Conservation (phyloP, 2,113 vertebrate species). For the Chauna torquata region DNA sequence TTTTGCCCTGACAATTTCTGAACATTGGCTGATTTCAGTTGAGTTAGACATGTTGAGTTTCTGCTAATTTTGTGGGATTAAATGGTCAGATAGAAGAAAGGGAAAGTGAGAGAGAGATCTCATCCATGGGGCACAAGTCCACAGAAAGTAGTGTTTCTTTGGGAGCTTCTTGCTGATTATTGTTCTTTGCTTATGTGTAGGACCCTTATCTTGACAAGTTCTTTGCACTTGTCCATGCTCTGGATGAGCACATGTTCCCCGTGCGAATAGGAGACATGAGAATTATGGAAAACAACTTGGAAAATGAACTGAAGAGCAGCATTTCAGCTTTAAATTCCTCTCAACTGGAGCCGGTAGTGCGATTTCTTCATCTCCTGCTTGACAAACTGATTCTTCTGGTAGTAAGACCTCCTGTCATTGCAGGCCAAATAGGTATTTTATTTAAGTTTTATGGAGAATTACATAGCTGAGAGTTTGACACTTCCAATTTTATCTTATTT, state of each 20-base stretch:
- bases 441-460: slow-evolving; percentile 61
- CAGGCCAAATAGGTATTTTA: slow-evolving; percentile 95
- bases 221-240: slow-evolving; percentile 95
- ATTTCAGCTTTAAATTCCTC: slow-evolving; percentile 92
- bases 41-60: not conserved
- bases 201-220: slow-evolving; percentile 98
- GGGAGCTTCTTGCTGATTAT: not conserved
- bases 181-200: slow-evolving; percentile 69
- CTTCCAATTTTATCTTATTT: slow-evolving; percentile 53
- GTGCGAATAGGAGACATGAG: slow-evolving; percentile 97
- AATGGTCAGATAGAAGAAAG: not conserved
- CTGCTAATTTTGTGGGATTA: not conserved
- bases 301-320: slow-evolving; percentile 94
- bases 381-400: slow-evolving; percentile 97
- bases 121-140: not conserved
- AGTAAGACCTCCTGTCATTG: slow-evolving; percentile 95
- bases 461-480: slow-evolving; percentile 41
- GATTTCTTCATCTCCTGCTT: slow-evolving; percentile 96
- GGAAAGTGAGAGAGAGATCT: not conserved
- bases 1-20: not conserved
- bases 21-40: not conserved
- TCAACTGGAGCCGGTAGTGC: slow-evolving; percentile 94
- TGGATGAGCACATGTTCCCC: slow-evolving; percentile 99
- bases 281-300: slow-evolving; percentile 98
- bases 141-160: not conserved